Evolutionary conservation across 2,888 invertebrate genomes (phyloP), one percentile per base, ranked within the genome.

Genomic region (Campoplex nolae): DNA sequence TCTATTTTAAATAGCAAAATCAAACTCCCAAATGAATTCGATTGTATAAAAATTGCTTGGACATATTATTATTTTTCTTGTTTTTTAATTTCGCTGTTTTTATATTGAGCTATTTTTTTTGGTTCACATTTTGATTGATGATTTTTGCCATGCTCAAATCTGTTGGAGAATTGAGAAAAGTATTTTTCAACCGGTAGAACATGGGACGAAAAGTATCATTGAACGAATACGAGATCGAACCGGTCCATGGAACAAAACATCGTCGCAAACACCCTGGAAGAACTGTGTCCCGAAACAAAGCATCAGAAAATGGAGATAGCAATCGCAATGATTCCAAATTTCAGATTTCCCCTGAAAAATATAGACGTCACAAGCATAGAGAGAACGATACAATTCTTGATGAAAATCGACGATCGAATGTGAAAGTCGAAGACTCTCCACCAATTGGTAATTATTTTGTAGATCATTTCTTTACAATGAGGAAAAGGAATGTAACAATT

Each of bases 181-280:
- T 7, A 54, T 73, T 73, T 16, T 18, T 7, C 6, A 23, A 6
- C 9, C 3, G 1, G 13, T 68, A 93, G 92, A 89, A 89, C 23
- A 87, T 74, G 28, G 90, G 87, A 84, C 88, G 76, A n/a, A 91
- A 82, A 83, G 83, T n/a, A 45, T 45, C 67, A 23, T 23, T 6
- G 13, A 88, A 86, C 56, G 90, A 88, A 11, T 85, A 88, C 56
- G 91, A 91, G 42, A 76, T 89, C 6, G 92, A 92, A 67, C 90
- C 90, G 32, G 85, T 89, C 67, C 91, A 89, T 58, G 89, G 88
- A 16, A 76, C 81, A 7, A 90, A 85, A 84, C 90, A 91, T 84
- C 89, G 90, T n/a, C 90, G 88, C 67, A 91, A 89, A 82, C 90
- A 90, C 35, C 84, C 89, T 38, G 90, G 82, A 11, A 90, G 88